These are phyloP conservation scores for Cynaeus angustus DNA, from an alignment of 2,888 invertebrate species.

Conservation along the genomic window DNA sequence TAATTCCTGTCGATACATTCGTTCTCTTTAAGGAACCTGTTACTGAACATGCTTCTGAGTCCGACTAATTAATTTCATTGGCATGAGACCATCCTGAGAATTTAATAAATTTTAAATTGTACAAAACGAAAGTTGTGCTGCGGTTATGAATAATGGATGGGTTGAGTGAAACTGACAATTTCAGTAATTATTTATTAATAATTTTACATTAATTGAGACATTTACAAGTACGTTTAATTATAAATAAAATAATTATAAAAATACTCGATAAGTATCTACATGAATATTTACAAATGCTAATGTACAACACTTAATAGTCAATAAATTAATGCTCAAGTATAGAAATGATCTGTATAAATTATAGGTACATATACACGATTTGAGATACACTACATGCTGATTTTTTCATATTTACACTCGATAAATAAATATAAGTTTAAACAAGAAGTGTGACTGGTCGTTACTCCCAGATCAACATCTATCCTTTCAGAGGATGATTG, in stretches of 20 bases:
- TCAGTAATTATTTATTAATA: conserved; percentile 57
- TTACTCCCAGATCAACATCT: conserved; percentile 16
- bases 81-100: conserved; percentile 38
- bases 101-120: conserved; percentile 33
- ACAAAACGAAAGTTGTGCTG: conserved; percentile 5
- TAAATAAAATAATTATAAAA: conserved; percentile 58
- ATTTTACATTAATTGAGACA: conserved; percentile 60
- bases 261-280: conserved; percentile 57
- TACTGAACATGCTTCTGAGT: conserved; percentile 36
- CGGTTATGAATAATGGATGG: conserved; percentile 13
- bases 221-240: conserved; percentile 63
- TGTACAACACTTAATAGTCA: conserved; percentile 58
- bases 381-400: conserved; percentile 66
- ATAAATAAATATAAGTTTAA: conserved; percentile 57
- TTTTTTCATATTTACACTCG: conserved; percentile 61
- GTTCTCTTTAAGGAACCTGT: conserved; percentile 31
- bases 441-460: conserved; percentile 26
- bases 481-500: conserved; percentile 13
- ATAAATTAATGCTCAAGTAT: conserved; percentile 57
- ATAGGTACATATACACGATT: conserved; percentile 59
- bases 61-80: conserved; percentile 36
- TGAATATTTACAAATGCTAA: conserved; percentile 58
- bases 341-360: conserved; percentile 58
- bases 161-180: conserved; percentile 2
- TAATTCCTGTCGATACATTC: conserved; percentile 32